These are phyloP conservation scores for Hyles euphorbiae DNA, from an alignment of 1,140 invertebrate species.

Conservation along the genomic window DNA sequence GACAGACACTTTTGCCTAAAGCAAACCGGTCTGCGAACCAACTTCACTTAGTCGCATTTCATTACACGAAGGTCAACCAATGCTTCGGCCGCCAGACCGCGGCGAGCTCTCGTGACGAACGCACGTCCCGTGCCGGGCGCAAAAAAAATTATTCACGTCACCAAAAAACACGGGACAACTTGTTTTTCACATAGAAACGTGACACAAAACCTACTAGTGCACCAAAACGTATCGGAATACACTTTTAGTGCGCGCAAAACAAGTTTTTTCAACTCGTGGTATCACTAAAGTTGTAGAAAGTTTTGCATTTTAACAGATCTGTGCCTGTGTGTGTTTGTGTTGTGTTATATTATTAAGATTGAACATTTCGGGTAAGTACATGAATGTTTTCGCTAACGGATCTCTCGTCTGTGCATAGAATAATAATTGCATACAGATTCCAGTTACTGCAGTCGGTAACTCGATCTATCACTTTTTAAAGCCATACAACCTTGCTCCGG, in stretches of 20 bases:
- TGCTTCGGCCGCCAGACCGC: constrained; percentile 16
- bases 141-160: constrained; percentile 37
- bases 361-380: too few species aligned
- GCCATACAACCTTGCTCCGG: too few species aligned
- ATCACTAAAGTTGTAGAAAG: constrained; percentile 9
- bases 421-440: too few species aligned
- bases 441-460: too few species aligned
- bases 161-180: constrained; percentile 24
- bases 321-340: not conserved
- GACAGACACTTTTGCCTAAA: constrained; percentile 51
- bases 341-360: too few species aligned
- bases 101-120: constrained; percentile 14
- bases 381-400: too few species aligned
- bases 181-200: constrained; percentile 14
- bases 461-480: too few species aligned
- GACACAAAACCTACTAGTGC: too few species aligned
- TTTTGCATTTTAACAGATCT: constrained; percentile 5
- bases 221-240: too few species aligned
- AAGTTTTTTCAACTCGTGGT: constrained; percentile 4
- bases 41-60: constrained; percentile 49
- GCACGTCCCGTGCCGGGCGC: constrained; percentile 21
- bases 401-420: too few species aligned
- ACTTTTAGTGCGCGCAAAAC: too few species aligned
- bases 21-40: constrained; percentile 48
- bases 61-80: constrained; percentile 53